Conservation (phyloP, 2,797 vertebrate genomes). For the Neoniphon sammara region DNA sequence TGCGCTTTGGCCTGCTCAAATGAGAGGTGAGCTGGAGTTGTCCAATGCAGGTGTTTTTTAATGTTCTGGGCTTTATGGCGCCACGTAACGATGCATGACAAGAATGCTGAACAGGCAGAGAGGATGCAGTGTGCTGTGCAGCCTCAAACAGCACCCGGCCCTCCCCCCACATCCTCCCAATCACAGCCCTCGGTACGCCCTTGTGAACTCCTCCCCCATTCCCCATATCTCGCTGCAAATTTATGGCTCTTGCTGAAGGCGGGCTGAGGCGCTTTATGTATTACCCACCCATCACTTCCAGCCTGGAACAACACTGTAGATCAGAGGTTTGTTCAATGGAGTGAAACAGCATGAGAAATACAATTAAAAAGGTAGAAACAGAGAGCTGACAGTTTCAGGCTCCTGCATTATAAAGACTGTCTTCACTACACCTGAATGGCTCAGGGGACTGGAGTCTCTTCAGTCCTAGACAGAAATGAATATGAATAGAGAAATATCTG, state of each 20-base stretch:
- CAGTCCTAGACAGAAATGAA: not conserved
- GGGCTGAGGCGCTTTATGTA: conserved; percentile 73
- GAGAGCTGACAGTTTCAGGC: not conserved
- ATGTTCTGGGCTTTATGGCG: conserved; percentile 64
- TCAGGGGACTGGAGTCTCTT: not conserved
- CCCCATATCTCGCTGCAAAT: conserved; percentile 56
- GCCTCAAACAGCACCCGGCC: conserved; percentile 15
- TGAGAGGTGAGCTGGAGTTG: conserved; percentile 43
- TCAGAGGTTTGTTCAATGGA: conserved; percentile 60
- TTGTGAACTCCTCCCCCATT: conserved; percentile 49
- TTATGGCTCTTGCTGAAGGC: conserved; percentile 70
- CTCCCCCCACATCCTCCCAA: conserved; percentile 22
- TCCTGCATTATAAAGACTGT: not conserved
- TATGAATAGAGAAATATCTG: not conserved
- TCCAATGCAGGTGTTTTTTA: conserved; percentile 64
- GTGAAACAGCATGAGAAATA: conserved; percentile 40
- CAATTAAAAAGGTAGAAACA: conserved; percentile 24
- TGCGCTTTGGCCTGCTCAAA: conserved; percentile 35
- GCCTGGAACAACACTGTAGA: conserved; percentile 40
- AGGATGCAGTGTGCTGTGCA: conserved; percentile 43
- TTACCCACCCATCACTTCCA: conserved; percentile 63
- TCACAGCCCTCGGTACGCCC: conserved; percentile 23
- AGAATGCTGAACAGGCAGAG: conserved; percentile 77
- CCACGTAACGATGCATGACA: conserved; percentile 57
- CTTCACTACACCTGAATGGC: not conserved